phyloP scores from a whole-genome alignment of 2,113 vertebrate species.

The Melozone crissalis region DNA sequence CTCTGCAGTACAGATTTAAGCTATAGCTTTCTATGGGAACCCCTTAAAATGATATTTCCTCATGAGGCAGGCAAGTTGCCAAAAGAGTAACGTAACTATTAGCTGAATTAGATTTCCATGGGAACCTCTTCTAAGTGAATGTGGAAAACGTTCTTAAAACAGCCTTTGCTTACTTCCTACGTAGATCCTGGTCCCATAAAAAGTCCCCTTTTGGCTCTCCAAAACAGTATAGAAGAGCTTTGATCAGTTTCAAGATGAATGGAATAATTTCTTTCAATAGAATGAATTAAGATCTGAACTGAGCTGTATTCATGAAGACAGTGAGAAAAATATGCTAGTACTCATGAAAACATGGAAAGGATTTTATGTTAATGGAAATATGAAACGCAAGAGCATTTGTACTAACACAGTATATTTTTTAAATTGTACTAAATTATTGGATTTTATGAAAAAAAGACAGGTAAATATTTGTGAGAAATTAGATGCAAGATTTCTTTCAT shows the following conservation, averaged over 20 bases:
- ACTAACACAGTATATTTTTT: neutral
- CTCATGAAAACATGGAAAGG: neutral
- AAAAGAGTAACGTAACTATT: slow-evolving; percentile 12
- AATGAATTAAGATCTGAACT: neutral
- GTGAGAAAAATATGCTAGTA: neutral
- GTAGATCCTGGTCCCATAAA: neutral
- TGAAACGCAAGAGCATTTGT: neutral
- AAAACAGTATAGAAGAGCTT: slow-evolving; percentile 15
- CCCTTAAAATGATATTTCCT: slow-evolving; percentile 2
- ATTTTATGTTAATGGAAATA: neutral
- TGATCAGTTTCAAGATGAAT: neutral
- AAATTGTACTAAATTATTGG: neutral
- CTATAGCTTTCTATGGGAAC: neutral
- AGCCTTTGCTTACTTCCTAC: slow-evolving; percentile 8
- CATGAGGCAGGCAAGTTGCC: neutral
- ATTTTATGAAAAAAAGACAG: neutral
- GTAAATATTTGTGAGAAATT: neutral
- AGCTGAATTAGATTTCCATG: slow-evolving; percentile 42
- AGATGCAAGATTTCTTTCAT: neutral
- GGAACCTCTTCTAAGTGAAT: neutral
- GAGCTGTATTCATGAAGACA: neutral
- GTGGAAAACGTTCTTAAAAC: slow-evolving; percentile 1
- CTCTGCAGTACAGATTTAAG: neutral
- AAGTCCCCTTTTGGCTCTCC: neutral
- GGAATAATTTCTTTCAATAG: neutral